phyloP scores from a whole-genome alignment of 1,140 invertebrate species.

The Lepidotrigona ventralis region DNA sequence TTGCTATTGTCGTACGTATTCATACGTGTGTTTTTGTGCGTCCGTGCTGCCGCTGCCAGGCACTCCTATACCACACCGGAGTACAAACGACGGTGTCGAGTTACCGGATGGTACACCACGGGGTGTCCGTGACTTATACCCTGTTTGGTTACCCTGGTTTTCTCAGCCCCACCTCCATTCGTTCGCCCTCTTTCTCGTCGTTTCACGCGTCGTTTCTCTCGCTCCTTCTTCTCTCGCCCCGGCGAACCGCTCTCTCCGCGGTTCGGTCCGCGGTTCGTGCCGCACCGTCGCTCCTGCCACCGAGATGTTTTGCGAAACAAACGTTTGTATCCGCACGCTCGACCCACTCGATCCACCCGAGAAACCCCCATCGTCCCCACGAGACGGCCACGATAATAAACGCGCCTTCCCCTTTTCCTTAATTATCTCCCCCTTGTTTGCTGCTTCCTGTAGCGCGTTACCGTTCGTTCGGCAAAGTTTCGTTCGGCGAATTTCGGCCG shows the following conservation, averaged over 20 bases:
- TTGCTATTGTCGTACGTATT: conserved; percentile 78
- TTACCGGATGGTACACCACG: conserved; percentile 80
- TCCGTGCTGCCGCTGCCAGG: conserved; percentile 71
- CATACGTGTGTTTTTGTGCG: conserved; percentile 77
- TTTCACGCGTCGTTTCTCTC: conserved; percentile 36
- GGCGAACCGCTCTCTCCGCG: conserved; percentile 10
- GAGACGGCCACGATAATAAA: conserved; percentile 55
- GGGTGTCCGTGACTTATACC: conserved; percentile 79
- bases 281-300: conserved; percentile 64
- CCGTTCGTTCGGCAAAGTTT: not conserved
- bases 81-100: conserved; percentile 80
- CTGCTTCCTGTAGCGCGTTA: not conserved
- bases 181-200: conserved; percentile 23
- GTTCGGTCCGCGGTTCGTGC: conserved; percentile 4
- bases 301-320: conserved; percentile 77
- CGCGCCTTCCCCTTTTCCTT: conserved; percentile 23
- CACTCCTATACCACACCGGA: conserved; percentile 71
- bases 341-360: conserved; percentile 52
- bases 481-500: too few relatives aligned
- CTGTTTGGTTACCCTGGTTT: conserved; percentile 68
- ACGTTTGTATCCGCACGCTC: conserved; percentile 75
- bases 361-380: conserved; percentile 47
- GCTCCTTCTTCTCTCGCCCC: conserved; percentile 27
- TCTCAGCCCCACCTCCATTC: conserved; percentile 58
- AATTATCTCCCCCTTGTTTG: conserved; percentile 14